A percentile compares a stretch with the other conserved stretches of the same genome.
phyloP scores from a whole-genome alignment of 30 jellyfish, hydroid and myxozoan genomes.

The Haliclystus octoradiatus region DNA sequence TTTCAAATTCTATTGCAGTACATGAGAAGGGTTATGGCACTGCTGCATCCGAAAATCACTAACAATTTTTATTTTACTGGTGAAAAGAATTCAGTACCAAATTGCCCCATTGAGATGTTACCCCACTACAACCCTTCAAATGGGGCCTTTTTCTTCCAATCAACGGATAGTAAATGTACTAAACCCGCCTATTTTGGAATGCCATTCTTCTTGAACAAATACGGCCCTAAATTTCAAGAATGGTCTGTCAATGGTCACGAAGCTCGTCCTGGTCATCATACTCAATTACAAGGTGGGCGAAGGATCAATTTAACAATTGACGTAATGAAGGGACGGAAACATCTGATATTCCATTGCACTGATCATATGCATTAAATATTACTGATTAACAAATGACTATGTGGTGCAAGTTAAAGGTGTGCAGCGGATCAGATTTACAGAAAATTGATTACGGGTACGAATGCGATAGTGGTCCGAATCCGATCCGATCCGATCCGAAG shows the following conservation, averaged over 20 bases:
- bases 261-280: slow-evolving; percentile 95
- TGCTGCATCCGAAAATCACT: slow-evolving; percentile 43
- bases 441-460: no score
- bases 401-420: no score
- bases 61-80: slow-evolving; percentile 67
- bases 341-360: no score
- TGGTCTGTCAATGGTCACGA: slow-evolving; percentile 97
- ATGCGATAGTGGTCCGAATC: no score
- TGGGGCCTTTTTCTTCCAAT: slow-evolving; percentile 71
- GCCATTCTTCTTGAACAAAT: slow-evolving; percentile 85
- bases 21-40: slow-evolving; percentile 40
- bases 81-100: slow-evolving; percentile 75
- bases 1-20: slow-evolving; percentile 30
- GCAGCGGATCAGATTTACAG: no score
- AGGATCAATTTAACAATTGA: no score
- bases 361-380: no score
- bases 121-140: slow-evolving; percentile 91
- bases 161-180: slow-evolving; percentile 64
- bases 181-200: slow-evolving; percentile 54
- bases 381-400: no score
- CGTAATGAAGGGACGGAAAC: no score
- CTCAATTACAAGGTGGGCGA: slow-evolving; percentile 72
- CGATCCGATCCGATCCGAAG: no score
- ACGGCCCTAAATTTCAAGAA: slow-evolving; percentile 92
- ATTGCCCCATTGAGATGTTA: slow-evolving; percentile 78